phyloP scores from a whole-genome alignment of 2,888 invertebrate species.

The Mallateleia sp. region DNA sequence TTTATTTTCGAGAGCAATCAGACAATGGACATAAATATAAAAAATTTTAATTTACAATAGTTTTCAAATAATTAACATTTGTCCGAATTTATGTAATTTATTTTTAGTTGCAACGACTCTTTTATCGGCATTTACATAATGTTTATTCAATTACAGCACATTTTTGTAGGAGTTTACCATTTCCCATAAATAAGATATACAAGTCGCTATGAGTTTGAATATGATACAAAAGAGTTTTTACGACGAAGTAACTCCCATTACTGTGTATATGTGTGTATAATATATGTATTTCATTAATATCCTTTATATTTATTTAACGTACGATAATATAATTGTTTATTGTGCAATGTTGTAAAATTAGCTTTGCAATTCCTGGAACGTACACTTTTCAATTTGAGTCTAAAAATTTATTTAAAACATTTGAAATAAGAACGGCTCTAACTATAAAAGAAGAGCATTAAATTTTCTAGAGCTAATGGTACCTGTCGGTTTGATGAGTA shows the following conservation, averaged over 20 bases:
- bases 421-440: too few relatives aligned
- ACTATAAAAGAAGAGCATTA: too few relatives aligned
- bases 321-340: slow-evolving; percentile 57
- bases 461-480: slow-evolving; percentile 45
- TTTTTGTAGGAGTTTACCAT: too few relatives aligned
- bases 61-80: too few relatives aligned
- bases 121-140: too few relatives aligned
- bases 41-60: too few relatives aligned
- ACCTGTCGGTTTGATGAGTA: slow-evolving; percentile 31
- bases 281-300: slow-evolving; percentile 52
- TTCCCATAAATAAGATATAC: slow-evolving; percentile 24
- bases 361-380: slow-evolving; percentile 61
- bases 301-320: slow-evolving; percentile 41
- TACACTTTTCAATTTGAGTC: slow-evolving; percentile 21
- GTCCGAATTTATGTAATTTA: too few relatives aligned
- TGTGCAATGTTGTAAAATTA: slow-evolving; percentile 63
- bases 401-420: neutral
- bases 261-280: slow-evolving; percentile 53
- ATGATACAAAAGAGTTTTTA: slow-evolving; percentile 59
- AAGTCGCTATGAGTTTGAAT: slow-evolving; percentile 24
- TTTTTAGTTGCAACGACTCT: too few relatives aligned
- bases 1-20: too few relatives aligned
- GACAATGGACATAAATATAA: too few relatives aligned
- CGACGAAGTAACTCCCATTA: slow-evolving; percentile 45
- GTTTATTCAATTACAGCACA: too few relatives aligned